These are phyloP conservation scores for Tridacna crocea DNA, from an alignment of 2,888 invertebrate species.

Conservation along the genomic window DNA sequence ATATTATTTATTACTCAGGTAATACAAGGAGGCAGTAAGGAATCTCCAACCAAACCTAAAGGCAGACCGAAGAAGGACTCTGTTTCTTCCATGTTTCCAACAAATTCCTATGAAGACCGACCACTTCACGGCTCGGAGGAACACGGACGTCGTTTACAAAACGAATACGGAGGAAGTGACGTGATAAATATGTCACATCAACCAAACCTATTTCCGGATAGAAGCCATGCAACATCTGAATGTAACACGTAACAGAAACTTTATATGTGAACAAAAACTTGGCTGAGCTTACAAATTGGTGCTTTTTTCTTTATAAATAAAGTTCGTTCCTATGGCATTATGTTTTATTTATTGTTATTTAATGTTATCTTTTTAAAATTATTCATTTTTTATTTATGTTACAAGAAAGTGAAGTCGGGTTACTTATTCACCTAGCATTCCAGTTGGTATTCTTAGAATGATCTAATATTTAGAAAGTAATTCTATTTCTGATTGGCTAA, in stretches of 20 bases:
- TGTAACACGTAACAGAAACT: not conserved
- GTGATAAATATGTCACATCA: conserved; percentile 1
- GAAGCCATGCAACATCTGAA: not conserved
- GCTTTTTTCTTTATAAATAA: no score
- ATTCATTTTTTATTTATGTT: no score
- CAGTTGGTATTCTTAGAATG: no score
- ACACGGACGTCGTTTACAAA: not conserved
- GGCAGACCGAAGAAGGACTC: conserved; percentile 83
- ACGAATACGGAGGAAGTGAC: not conserved
- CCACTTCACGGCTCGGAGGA: not conserved
- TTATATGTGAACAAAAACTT: not conserved
- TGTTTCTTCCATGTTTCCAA: not conserved
- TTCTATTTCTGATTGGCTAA: no score
- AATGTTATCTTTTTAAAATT: no score
- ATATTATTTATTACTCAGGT: conserved; percentile 71
- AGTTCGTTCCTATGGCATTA: no score
- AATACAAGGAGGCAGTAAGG: conserved; percentile 81
- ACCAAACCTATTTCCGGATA: not conserved
- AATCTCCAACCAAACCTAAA: conserved; percentile 84
- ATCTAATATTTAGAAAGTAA: no score
- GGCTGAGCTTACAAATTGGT: no score
- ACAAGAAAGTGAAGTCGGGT: no score
- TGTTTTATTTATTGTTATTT: no score
- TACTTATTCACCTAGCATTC: no score
- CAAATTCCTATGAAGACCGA: not conserved